Percentiles rank a stretch among this genome's conserved stretches.
Conservation (phyloP, 2,888 invertebrate genomes). For the Hipparchia sbordonii region DNA sequence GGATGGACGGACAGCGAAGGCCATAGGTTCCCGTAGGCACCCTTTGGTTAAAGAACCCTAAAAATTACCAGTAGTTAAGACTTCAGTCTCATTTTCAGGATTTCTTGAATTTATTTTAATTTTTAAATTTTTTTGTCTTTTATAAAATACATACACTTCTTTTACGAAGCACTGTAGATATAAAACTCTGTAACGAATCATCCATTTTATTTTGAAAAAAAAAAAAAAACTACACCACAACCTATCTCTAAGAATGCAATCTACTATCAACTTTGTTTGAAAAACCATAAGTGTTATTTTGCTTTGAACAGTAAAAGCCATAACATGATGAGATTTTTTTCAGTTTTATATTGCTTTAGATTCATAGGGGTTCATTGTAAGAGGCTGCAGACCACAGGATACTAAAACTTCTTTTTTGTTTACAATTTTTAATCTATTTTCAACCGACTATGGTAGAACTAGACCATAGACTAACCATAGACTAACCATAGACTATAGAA, state of each 20-base stretch:
- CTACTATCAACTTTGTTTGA: background rate
- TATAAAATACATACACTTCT: no score
- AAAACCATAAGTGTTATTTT: background rate
- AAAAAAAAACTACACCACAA: background rate
- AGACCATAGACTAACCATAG: background rate
- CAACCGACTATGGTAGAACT: background rate
- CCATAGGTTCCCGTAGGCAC: no score
- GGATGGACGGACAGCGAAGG: no score
- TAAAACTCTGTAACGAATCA: no score
- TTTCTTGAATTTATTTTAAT: no score
- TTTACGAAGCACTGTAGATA: no score
- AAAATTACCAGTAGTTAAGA: no score
- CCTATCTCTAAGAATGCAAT: background rate
- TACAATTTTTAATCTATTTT: slow-evolving; percentile 7
- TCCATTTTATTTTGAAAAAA: no score
- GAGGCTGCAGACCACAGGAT: slow-evolving; percentile 12
- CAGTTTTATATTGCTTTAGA: background rate
- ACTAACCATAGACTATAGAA: no score
- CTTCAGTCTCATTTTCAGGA: no score
- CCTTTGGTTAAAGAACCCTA: no score
- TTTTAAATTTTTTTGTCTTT: no score
- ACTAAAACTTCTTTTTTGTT: background rate
- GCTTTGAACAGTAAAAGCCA: background rate
- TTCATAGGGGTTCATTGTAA: slow-evolving; percentile 12
- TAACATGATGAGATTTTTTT: slow-evolving; percentile 2